Conservation (phyloP, 2,797 vertebrate genomes). For the Salmo trutta region DNA sequence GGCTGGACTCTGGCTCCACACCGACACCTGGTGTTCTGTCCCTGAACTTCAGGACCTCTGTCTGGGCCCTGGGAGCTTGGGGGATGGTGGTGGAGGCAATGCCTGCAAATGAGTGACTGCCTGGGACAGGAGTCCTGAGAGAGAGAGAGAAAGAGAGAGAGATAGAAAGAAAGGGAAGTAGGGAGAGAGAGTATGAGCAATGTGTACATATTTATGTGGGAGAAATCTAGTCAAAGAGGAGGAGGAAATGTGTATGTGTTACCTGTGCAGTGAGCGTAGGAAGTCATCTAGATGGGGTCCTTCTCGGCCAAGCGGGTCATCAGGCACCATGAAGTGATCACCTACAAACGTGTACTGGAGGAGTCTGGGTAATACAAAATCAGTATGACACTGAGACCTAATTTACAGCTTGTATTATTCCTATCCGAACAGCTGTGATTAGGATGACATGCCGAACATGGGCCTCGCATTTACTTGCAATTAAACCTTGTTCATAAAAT, state of each 20-base stretch:
- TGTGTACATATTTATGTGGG: not conserved
- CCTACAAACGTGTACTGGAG: constrained; percentile 89
- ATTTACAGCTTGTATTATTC: too few species aligned
- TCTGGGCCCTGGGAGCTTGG: constrained; percentile 51
- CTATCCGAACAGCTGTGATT: too few species aligned
- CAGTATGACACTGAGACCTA: not conserved
- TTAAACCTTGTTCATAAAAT: too few species aligned
- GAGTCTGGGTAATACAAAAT: constrained; percentile 66
- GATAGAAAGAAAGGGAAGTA: too few species aligned
- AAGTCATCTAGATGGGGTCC: constrained; percentile 87
- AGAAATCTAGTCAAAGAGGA: not conserved
- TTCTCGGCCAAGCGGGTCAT: constrained; percentile 85
- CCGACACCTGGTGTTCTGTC: constrained; percentile 48
- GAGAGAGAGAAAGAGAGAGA: not conserved
- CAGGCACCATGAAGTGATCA: constrained; percentile 90
- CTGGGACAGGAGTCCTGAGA: constrained; percentile 55
- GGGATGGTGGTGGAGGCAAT: constrained; percentile 31
- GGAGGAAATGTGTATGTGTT: constrained; percentile 11
- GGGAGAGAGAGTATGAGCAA: too few species aligned
- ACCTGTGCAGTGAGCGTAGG: constrained; percentile 79
- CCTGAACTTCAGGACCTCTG: constrained; percentile 64
- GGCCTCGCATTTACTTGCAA: too few species aligned
- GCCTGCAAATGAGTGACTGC: constrained; percentile 69
- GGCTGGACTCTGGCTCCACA: not conserved
- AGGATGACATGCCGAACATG: too few species aligned